Conservation (phyloP, 2,888 invertebrate species). For the Trachelus troglodyta region DNA sequence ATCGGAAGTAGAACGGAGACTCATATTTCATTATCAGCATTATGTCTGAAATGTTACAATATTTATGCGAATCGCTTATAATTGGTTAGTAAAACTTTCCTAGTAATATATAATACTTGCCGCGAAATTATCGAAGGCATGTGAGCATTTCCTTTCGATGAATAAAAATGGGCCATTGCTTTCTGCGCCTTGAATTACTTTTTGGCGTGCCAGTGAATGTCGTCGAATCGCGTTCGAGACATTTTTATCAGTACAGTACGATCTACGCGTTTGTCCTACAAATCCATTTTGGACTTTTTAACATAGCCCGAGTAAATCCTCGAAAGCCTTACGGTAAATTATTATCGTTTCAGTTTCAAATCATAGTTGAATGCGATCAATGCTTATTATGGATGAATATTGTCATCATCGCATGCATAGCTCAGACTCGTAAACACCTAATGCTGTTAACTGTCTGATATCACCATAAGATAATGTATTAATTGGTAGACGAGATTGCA, state of each 20-base stretch:
- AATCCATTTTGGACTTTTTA: neutral
- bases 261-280: constrained; percentile 3
- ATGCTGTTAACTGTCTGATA: constrained; percentile 28
- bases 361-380: neutral
- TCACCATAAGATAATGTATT: constrained; percentile 22
- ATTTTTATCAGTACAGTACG: neutral
- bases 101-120: neutral
- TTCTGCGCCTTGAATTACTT: constrained; percentile 29
- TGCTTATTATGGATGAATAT: neutral
- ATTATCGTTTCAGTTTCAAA: neutral
- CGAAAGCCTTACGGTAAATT: neutral
- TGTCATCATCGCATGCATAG: constrained; percentile 29
- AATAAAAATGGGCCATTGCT: neutral
- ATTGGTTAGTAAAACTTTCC: neutral
- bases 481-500: constrained; percentile 16
- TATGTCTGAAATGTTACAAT: neutral
- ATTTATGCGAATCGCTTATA: neutral
- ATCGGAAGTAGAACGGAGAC: neutral
- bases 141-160: neutral
- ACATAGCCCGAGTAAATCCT: neutral
- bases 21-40: neutral
- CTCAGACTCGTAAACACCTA: constrained; percentile 25
- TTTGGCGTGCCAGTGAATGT: constrained; percentile 28
- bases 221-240: neutral
- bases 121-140: neutral